Evolutionary conservation across 2,888 invertebrate species (phyloP), one percentile per base, ranked within the genome.

Genomic region (Gisinianus flammeolus): DNA sequence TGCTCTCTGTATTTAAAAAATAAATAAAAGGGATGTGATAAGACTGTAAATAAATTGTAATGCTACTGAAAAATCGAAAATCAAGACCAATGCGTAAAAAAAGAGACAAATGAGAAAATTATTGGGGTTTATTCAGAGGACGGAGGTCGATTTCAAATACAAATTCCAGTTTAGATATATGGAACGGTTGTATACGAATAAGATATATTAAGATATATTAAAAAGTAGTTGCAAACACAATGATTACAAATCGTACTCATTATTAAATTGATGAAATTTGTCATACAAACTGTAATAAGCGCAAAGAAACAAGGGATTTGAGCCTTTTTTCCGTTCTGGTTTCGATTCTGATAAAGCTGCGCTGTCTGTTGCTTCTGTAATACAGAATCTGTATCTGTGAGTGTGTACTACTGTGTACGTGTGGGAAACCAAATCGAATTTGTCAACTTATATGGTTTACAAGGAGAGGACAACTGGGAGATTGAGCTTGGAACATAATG

Each of bases 341-440:
- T 44, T 44, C 44, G 44, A 44, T 44, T 44, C 44, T 44, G 1
- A 35, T 35, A 44, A 44, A 44, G 6, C 19, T 19, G 19, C 16
- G 44, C n/a, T n/a, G 44, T 44, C 19, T 44, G 44, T 44, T 44
- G 44, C 44, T 19, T 16, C 12, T 44, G 44, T 44, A 44, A 44
- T 44, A 44, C 6, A 19, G 5, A 35, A 35, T 35, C 5, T 35
- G 35, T 35, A 35, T 35, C 12, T n/a, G n/a, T n/a, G n/a, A n/a
- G n/a, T n/a, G n/a, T n/a, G n/a, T n/a, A n/a, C n/a, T n/a, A n/a
- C n/a, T n/a, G n/a, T n/a, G 62, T 30, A 28, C 22, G 33, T 35
- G 74, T 67, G 76, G 76, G 66, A 56, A 44, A 76, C 76, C 76
- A 76, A 76, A 68, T 76, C 76, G 67, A 76, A 76, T 76, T 67